Conservation (phyloP, 2,113 vertebrate genomes). For the Donacobius atricapilla region DNA sequence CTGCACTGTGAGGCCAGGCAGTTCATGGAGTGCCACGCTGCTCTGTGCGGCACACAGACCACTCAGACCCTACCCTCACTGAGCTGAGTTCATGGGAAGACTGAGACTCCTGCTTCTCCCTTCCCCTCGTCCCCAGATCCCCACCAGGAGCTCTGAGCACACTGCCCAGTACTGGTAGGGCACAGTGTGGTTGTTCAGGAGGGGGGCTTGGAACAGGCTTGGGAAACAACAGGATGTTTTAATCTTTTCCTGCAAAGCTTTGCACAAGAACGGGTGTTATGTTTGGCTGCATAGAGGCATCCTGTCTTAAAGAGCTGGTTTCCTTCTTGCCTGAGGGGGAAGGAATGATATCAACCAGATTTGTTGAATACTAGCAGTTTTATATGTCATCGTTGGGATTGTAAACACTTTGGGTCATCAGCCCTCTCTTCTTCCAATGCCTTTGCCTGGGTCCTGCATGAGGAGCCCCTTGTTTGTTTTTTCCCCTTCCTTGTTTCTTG, state of each 20-base stretch:
- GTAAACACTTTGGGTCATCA: constrained; percentile 6
- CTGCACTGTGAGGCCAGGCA: rapidly evolving
- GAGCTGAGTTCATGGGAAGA: neutral
- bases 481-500: neutral
- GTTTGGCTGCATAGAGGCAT: neutral
- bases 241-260: constrained; percentile 37
- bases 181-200: rapidly evolving
- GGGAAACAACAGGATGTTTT: constrained; percentile 35
- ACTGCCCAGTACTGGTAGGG: neutral
- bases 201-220: neutral
- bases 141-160: neutral
- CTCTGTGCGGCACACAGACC: rapidly evolving
- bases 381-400: neutral
- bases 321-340: constrained; percentile 37
- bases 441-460: neutral
- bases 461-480: too few relatives aligned
- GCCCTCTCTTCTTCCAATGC: neutral
- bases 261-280: constrained; percentile 24
- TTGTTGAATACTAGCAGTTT: constrained; percentile 32
- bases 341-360: constrained; percentile 50
- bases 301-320: constrained; percentile 27
- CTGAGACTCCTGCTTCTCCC: neutral
- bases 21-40: neutral
- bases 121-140: neutral
- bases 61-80: neutral